These are phyloP conservation scores for Eumeta japonica DNA, from an alignment of 1,140 invertebrate genomes.

Conservation along the genomic window DNA sequence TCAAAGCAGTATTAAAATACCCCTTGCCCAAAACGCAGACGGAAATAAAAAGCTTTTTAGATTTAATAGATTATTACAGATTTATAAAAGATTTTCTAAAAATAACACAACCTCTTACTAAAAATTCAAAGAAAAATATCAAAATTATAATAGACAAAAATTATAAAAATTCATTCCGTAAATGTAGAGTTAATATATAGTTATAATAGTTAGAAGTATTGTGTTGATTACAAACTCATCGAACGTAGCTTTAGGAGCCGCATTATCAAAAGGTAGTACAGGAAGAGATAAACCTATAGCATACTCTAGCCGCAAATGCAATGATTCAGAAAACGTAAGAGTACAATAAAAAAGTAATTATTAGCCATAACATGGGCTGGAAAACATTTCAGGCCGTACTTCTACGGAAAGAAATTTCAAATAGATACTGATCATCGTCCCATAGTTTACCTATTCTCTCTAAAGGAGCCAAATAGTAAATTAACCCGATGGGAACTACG, in stretches of 20 bases:
- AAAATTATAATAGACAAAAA: slow-evolving; percentile 8
- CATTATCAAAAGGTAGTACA: slow-evolving; percentile 26
- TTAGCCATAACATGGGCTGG: slow-evolving; percentile 11
- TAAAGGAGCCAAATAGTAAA: slow-evolving; percentile 16
- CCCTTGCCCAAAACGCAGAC: background rate
- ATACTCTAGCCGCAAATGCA: slow-evolving; percentile 13
- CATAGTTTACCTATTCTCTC: slow-evolving; percentile 1
- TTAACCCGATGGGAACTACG: slow-evolving; percentile 11
- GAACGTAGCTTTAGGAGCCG: slow-evolving; percentile 17
- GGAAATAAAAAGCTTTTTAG: slow-evolving; percentile 16
- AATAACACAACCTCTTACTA: slow-evolving; percentile 22
- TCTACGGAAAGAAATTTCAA: slow-evolving; percentile 14
- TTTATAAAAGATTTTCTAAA: slow-evolving; percentile 22
- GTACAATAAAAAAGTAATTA: slow-evolving; percentile 15
- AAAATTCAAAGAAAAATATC: slow-evolving; percentile 22
- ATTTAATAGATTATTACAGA: slow-evolving; percentile 21
- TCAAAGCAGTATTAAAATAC: background rate
- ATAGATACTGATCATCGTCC: slow-evolving; percentile 11
- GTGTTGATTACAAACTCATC: slow-evolving; percentile 17
- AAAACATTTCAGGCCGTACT: slow-evolving; percentile 16
- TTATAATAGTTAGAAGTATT: slow-evolving; percentile 15
- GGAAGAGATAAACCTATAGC: slow-evolving; percentile 16
- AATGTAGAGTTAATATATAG: slow-evolving; percentile 17
- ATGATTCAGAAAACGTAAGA: slow-evolving; percentile 10
- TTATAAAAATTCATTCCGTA: slow-evolving; percentile 10